Conservation (phyloP, 2,797 vertebrate genomes). For the Myotis daubentonii region DNA sequence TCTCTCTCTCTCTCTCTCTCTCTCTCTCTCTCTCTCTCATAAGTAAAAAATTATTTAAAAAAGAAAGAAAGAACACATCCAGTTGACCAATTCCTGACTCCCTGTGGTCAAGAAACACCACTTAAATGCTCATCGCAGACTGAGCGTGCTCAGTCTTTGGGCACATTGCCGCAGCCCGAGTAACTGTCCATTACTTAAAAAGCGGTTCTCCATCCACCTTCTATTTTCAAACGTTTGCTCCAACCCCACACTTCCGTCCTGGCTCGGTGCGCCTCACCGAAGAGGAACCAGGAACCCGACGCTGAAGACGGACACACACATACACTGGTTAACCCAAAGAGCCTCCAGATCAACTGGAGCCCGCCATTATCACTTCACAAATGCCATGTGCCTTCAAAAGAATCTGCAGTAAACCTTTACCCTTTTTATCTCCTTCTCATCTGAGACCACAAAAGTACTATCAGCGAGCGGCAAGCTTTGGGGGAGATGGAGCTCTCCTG, state of each 20-base stretch:
- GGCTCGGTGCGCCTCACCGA: conserved; percentile 29
- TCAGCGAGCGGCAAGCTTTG: conserved; percentile 71
- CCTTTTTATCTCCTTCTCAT: conserved; percentile 81
- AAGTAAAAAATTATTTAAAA: too few relatives aligned
- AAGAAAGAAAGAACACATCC: background rate
- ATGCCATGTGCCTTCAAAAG: conserved; percentile 69
- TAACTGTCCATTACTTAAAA: conserved; percentile 25
- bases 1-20: too few relatives aligned
- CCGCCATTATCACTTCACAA: conserved; percentile 76
- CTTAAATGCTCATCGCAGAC: conserved; percentile 58
- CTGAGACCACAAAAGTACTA: conserved; percentile 77
- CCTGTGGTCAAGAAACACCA: conserved; percentile 57
- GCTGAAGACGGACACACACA: conserved; percentile 47
- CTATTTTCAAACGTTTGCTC: conserved; percentile 22
- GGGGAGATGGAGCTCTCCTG: conserved; percentile 77
- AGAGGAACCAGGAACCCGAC: background rate
- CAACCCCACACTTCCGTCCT: background rate
- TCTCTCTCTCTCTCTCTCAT: too few relatives aligned
- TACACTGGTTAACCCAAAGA: conserved; percentile 61
- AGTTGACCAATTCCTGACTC: background rate
- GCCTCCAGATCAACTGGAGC: conserved; percentile 70
- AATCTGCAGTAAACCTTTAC: conserved; percentile 73
- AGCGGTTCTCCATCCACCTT: conserved; percentile 5
- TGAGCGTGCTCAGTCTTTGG: background rate
- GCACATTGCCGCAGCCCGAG: background rate